Evolutionary conservation across 1,140 invertebrate genomes (phyloP).

Genomic region (Aporrectodea caliginosa): DNA sequence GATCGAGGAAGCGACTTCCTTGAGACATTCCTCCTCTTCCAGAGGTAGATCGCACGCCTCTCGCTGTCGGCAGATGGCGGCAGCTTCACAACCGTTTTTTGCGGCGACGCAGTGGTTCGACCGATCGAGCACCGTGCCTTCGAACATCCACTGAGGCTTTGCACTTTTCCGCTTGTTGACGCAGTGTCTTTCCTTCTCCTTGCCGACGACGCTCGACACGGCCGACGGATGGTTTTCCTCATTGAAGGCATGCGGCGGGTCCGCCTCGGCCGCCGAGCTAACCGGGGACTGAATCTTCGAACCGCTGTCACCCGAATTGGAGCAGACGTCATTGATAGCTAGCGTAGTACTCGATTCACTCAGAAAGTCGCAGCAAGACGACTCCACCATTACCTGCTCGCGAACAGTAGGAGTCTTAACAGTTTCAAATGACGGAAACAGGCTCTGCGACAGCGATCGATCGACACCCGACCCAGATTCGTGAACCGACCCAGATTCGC

Average conservation of each 20-base stretch:
- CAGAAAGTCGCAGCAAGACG: neutral
- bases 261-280: slow-evolving; percentile 56
- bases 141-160: slow-evolving; percentile 94
- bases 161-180: slow-evolving; percentile 77
- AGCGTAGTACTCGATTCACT: neutral
- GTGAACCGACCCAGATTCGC: no score
- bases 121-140: slow-evolving; percentile 62
- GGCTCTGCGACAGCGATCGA: slow-evolving; percentile 44
- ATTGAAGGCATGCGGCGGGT: slow-evolving; percentile 27
- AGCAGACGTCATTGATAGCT: slow-evolving; percentile 36
- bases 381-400: slow-evolving; percentile 33
- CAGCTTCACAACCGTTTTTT: no score
- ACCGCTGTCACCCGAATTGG: slow-evolving; percentile 40
- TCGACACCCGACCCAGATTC: neutral
- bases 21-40: neutral
- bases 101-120: neutral
- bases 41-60: no score
- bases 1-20: no score
- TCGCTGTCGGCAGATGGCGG: no score
- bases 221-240: slow-evolving; percentile 1
- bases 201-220: slow-evolving; percentile 20
- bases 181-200: slow-evolving; percentile 53
- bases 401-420: no score
- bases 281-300: slow-evolving; percentile 57
- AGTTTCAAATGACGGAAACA: slow-evolving; percentile 53